A percentile compares a stretch with the other conserved stretches of the same genome.
phyloP scores from a whole-genome alignment of 2,113 vertebrate genomes.

The Pseudorhombus dupliciocellatus region DNA sequence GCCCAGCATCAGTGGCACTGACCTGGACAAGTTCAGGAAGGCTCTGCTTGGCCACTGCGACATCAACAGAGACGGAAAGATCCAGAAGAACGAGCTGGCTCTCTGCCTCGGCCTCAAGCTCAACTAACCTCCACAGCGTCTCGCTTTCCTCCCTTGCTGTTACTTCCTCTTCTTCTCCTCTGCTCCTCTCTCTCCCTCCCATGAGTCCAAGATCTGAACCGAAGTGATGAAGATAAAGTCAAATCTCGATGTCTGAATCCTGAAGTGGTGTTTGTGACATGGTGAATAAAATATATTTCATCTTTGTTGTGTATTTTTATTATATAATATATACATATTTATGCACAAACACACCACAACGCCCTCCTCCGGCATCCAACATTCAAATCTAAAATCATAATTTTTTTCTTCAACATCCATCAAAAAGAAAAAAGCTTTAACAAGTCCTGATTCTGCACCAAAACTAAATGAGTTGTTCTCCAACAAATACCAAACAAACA shows the following conservation, averaged over 20 bases:
- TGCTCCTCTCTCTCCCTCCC: not conserved
- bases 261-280: fast-evolving
- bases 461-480: no score
- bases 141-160: not conserved
- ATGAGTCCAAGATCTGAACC: not conserved
- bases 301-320: no score
- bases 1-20: slow-evolving; percentile 89
- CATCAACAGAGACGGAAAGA: slow-evolving; percentile 92
- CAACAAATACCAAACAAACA: no score
- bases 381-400: no score
- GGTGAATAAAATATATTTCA: slow-evolving; percentile 1
- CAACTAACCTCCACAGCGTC: slow-evolving; percentile 57
- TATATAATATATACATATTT: no score
- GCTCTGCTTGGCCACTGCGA: slow-evolving; percentile 92
- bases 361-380: no score
- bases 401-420: no score
- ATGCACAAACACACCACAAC: no score
- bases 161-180: no score
- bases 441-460: no score
- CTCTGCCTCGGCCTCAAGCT: slow-evolving; percentile 92
- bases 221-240: not conserved
- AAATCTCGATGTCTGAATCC: no score
- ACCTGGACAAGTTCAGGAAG: slow-evolving; percentile 90
- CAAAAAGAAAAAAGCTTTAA: no score
- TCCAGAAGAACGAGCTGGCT: slow-evolving; percentile 94